These are phyloP conservation scores for Agonopterix subpropinquella DNA, from an alignment of 2,888 invertebrate genomes.

Conservation along the genomic window DNA sequence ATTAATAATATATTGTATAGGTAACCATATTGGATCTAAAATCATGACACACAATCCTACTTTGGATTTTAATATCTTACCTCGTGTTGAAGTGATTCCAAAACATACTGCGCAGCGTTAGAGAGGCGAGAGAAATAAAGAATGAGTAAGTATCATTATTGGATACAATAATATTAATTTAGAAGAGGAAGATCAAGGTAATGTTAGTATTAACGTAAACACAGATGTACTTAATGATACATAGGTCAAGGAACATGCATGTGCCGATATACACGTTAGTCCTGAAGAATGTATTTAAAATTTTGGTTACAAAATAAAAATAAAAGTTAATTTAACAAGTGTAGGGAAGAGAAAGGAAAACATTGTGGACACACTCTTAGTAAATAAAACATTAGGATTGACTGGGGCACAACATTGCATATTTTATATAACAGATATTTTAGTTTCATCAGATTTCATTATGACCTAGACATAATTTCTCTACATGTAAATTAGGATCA, in stretches of 20 bases:
- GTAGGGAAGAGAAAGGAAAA: conserved; percentile 53
- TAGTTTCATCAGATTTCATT: conserved; percentile 1
- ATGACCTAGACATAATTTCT: background rate
- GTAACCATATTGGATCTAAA: conserved; percentile 14
- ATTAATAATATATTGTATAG: conserved; percentile 19
- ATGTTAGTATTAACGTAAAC: conserved; percentile 27
- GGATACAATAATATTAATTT: conserved; percentile 49
- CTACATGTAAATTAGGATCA: conserved; percentile 13
- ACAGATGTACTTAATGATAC: conserved; percentile 16
- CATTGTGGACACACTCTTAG: conserved; percentile 51
- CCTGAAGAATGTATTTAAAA: conserved; percentile 21
- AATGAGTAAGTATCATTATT: conserved; percentile 61
- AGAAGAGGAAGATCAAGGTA: conserved; percentile 36
- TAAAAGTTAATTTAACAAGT: conserved; percentile 29
- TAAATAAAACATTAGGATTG: conserved; percentile 75
- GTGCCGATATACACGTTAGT: conserved; percentile 22
- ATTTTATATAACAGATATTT: conserved; percentile 52
- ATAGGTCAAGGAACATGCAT: conserved; percentile 52
- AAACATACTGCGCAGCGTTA: conserved; percentile 96
- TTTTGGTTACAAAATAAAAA: conserved; percentile 27
- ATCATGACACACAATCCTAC: conserved; percentile 40
- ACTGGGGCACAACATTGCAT: conserved; percentile 91
- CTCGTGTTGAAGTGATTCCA: conserved; percentile 99
- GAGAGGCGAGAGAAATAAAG: conserved; percentile 82
- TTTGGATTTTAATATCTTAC: conserved; percentile 81